Evolutionary conservation across 2,888 invertebrate species (phyloP).

Genomic region (Pecten maximus): DNA sequence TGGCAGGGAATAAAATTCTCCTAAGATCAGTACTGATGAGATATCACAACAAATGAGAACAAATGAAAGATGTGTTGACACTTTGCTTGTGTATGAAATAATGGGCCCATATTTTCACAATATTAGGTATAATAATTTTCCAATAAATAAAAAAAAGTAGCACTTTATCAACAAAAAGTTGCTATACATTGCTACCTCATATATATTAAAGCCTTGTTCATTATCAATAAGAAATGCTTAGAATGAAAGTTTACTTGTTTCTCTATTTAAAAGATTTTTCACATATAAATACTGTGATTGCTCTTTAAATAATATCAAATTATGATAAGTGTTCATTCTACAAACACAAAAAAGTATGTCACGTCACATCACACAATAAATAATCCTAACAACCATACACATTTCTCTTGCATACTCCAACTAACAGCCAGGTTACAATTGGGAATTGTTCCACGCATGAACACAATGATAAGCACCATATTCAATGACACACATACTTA

Average conservation of each 20-base stretch:
- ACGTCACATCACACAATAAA: conserved; percentile 23
- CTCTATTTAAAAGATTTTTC: background rate
- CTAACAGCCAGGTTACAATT: conserved; percentile 11
- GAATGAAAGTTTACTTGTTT: background rate
- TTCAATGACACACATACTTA: conserved; percentile 23
- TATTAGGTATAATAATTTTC: background rate
- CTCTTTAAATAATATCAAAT: background rate
- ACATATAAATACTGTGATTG: background rate
- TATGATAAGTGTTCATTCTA: conserved; percentile 12
- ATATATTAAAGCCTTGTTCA: conserved; percentile 11
- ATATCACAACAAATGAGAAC: background rate
- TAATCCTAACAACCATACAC: background rate
- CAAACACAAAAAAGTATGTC: conserved; percentile 2
- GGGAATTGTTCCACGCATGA: background rate
- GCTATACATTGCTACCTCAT: background rate
- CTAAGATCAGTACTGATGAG: background rate
- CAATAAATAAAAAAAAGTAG: conserved; percentile 4
- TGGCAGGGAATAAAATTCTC: conserved; percentile 27
- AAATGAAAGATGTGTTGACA: conserved; percentile 22
- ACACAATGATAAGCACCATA: conserved; percentile 27
- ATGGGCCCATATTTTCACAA: background rate
- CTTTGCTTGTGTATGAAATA: background rate
- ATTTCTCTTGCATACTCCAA: background rate
- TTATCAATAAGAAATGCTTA: background rate
- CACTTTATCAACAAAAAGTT: background rate